These are phyloP conservation scores for Euclidia mi DNA, from an alignment of 2,888 invertebrate genomes.

Conservation along the genomic window DNA sequence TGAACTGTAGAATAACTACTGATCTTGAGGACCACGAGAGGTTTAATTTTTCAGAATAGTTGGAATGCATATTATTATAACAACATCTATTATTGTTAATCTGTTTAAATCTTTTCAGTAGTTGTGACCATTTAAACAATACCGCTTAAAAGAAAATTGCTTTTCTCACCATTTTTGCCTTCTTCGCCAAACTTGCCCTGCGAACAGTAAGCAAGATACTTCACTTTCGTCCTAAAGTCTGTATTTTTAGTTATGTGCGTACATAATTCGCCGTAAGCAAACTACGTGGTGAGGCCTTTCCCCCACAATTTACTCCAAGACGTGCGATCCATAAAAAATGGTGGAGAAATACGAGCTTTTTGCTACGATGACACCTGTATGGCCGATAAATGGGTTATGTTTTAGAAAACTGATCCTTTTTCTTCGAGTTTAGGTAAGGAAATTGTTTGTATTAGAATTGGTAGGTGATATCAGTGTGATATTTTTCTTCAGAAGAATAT, in stretches of 20 bases:
- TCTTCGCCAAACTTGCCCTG: conserved; percentile 6
- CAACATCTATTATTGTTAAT: too few species aligned
- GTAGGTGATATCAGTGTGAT: too few species aligned
- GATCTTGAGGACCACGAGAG: too few species aligned
- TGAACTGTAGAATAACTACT: too few species aligned
- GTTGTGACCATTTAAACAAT: too few species aligned
- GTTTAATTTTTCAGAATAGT: too few species aligned
- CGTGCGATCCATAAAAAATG: conserved; percentile 59
- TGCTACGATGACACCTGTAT: conserved; percentile 47
- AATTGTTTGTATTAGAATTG: background rate
- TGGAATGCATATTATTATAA: too few species aligned
- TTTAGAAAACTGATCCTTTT: conserved; percentile 31
- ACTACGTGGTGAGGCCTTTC: conserved; percentile 61
- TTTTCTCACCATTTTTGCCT: background rate
- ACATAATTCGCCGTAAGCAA: conserved; percentile 59
- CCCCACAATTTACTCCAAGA: conserved; percentile 64
- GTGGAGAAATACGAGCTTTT: conserved; percentile 52
- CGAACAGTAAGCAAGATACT: conserved; percentile 8
- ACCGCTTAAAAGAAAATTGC: too few species aligned
- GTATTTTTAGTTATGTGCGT: conserved; percentile 44
- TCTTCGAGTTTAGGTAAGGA: conserved; percentile 13
- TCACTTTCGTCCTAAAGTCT: conserved; percentile 8
- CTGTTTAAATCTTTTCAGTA: too few species aligned
- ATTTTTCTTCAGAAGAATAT: too few species aligned
- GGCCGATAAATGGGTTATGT: conserved; percentile 39